Conservation (phyloP, 2,113 vertebrate species). For the Poeciliopsis prolifica region DNA sequence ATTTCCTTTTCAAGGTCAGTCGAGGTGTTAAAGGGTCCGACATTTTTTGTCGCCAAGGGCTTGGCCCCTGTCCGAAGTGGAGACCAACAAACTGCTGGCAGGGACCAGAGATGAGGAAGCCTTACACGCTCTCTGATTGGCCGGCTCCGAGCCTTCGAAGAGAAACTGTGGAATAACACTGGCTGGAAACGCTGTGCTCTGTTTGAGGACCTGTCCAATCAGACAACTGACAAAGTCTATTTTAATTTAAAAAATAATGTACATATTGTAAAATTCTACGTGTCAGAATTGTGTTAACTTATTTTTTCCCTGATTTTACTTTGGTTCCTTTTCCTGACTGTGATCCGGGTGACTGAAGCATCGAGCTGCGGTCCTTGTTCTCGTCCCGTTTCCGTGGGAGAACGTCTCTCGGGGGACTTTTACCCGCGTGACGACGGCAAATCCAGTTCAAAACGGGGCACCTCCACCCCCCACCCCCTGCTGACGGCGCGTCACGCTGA, state of each 20-base stretch:
- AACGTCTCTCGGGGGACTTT: constrained; percentile 37
- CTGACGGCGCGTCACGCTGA: constrained; percentile 46
- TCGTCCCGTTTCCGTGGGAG: constrained; percentile 58
- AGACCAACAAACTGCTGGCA: constrained; percentile 63
- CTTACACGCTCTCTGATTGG: constrained; percentile 76
- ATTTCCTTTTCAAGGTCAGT: constrained; percentile 74
- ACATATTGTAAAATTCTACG: constrained; percentile 85
- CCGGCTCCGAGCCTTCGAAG: constrained; percentile 51
- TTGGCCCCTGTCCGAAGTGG: constrained; percentile 62
- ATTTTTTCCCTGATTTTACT: constrained; percentile 76
- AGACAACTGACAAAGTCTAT: constrained; percentile 81
- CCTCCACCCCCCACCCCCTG: not conserved
- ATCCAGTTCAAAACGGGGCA: constrained; percentile 15
- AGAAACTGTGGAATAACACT: constrained; percentile 56
- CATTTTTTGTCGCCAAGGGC: constrained; percentile 68
- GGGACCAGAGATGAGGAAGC: constrained; percentile 69
- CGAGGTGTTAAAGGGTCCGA: constrained; percentile 70
- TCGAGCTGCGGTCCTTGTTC: constrained; percentile 67
- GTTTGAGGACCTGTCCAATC: constrained; percentile 70
- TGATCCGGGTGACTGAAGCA: constrained; percentile 70
- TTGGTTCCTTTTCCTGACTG: constrained; percentile 71
- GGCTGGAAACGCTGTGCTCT: constrained; percentile 51
- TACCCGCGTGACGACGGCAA: constrained; percentile 36
- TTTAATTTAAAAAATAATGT: constrained; percentile 84
- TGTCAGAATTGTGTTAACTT: constrained; percentile 85